Evolutionary conservation across 2,888 invertebrate genomes (phyloP).

Genomic region (Diarsia mendica): DNA sequence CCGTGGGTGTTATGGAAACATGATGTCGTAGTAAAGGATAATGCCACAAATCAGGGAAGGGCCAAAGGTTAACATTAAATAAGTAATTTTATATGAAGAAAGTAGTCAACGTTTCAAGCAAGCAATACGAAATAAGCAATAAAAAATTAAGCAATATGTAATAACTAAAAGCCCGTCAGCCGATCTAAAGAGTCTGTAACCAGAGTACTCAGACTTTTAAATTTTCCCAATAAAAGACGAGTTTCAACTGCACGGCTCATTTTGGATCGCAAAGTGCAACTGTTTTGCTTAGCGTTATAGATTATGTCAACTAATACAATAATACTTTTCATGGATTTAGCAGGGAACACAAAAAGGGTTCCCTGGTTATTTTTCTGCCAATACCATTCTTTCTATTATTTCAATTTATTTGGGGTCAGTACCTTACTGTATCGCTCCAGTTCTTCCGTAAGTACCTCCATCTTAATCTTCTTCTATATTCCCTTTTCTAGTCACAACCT

Average conservation of each 20-base stretch:
- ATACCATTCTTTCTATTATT: too few relatives aligned
- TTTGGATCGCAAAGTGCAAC: not conserved
- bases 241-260: not conserved
- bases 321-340: not conserved
- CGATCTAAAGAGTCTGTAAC: not conserved
- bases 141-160: too few relatives aligned
- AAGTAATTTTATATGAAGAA: not conserved
- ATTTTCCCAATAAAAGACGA: not conserved
- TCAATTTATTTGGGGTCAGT: not conserved
- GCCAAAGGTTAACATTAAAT: not conserved
- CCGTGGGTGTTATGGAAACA: constrained; percentile 41
- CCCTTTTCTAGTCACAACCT: not conserved
- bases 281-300: not conserved
- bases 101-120: not conserved
- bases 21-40: constrained; percentile 51
- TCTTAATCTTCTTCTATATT: not conserved
- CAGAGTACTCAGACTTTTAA: not conserved
- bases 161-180: not conserved
- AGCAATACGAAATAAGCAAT: not conserved
- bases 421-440: not conserved
- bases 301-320: not conserved
- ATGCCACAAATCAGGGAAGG: constrained; percentile 10
- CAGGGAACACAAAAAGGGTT: too few relatives aligned
- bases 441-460: too few relatives aligned
- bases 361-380: too few relatives aligned